Conservation (phyloP, 2,113 vertebrate genomes). For the Heterotilapia buettikoferi region DNA sequence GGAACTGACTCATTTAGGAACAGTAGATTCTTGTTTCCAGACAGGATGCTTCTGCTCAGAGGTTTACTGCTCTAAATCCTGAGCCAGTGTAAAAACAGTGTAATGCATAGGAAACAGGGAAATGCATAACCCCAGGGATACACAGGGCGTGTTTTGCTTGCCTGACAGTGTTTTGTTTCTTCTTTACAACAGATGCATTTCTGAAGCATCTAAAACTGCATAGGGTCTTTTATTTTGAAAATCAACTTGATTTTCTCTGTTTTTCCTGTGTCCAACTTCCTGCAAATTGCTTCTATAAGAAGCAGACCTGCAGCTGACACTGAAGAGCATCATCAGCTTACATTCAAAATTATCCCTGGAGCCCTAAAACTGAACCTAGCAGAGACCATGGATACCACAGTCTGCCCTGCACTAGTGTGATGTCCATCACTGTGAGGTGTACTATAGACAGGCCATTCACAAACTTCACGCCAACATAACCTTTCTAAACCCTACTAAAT, state of each 20-base stretch:
- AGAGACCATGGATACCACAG: background rate
- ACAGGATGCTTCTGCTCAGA: background rate
- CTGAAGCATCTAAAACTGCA: background rate
- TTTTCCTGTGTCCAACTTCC: background rate
- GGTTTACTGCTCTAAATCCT: background rate
- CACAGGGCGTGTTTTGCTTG: background rate
- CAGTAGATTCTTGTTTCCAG: background rate
- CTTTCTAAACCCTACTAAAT: background rate
- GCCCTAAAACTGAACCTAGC: background rate
- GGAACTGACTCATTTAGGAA: background rate
- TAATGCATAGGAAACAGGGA: background rate
- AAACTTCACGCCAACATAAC: background rate
- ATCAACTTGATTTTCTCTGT: background rate
- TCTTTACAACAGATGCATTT: background rate
- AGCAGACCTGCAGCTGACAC: background rate
- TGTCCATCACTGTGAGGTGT: background rate
- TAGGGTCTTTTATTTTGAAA: background rate
- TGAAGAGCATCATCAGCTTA: background rate
- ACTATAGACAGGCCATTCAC: background rate
- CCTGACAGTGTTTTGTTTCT: background rate
- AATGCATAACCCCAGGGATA: background rate
- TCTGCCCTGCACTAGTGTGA: background rate
- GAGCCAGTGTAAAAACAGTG: background rate
- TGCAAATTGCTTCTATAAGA: background rate
- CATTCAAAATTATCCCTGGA: background rate